phyloP scores from a whole-genome alignment of 2,113 vertebrate genomes.

The Myotis lucifugus region DNA sequence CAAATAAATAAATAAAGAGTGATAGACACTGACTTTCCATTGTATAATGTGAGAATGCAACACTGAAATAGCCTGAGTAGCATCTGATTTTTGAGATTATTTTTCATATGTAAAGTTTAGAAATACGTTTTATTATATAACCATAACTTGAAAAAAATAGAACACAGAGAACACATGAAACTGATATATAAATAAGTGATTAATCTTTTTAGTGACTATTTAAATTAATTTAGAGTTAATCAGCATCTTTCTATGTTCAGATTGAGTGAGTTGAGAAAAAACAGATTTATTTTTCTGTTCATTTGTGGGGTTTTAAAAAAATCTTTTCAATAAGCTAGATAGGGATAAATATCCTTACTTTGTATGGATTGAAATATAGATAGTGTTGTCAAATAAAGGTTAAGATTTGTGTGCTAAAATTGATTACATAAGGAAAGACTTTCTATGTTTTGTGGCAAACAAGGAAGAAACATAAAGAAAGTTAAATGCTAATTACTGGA shows the following conservation, averaged over 20 bases:
- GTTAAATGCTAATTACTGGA: not conserved
- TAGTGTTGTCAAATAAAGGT: not conserved
- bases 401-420: conserved; percentile 33
- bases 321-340: not conserved
- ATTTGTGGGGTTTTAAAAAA: not conserved
- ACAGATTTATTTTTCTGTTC: not conserved
- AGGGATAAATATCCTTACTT: conserved; percentile 12
- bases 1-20: not conserved
- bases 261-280: not conserved
- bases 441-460: not conserved
- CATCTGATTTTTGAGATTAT: conserved; percentile 33
- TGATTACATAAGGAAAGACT: not conserved
- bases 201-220: not conserved
- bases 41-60: not conserved
- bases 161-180: not conserved
- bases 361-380: not conserved
- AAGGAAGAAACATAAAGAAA: conserved; percentile 32
- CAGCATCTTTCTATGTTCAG: not conserved
- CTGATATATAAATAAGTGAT: not conserved
- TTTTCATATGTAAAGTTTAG: conserved; percentile 25
- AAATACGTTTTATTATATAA: conserved; percentile 15
- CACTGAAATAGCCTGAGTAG: not conserved
- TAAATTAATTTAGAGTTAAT: conserved; percentile 13
- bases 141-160: not conserved
- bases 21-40: not conserved